phyloP scores from a whole-genome alignment of 2,797 vertebrate species.

The Selene dorsalis region DNA sequence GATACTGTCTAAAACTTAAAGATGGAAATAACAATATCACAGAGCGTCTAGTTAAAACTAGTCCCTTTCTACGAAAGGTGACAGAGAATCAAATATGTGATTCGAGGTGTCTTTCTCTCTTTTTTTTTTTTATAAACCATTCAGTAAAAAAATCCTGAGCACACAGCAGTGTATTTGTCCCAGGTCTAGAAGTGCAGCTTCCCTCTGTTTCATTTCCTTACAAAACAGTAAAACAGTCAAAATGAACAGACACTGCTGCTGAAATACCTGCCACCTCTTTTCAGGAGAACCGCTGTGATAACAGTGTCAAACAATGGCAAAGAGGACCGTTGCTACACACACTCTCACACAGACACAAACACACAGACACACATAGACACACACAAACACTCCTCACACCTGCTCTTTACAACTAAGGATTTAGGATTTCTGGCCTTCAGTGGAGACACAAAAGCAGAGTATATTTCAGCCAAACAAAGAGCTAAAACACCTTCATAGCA shows the following conservation, averaged over 20 bases:
- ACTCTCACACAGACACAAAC: background rate
- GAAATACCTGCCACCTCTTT: slow-evolving; percentile 10
- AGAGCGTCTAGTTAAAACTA: background rate
- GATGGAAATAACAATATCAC: background rate
- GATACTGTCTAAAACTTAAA: background rate
- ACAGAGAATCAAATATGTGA: background rate
- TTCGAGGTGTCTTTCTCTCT: background rate
- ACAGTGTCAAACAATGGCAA: slow-evolving; percentile 17
- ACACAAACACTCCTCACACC: slow-evolving; percentile 68
- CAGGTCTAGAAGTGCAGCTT: background rate
- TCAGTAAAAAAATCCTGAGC: background rate
- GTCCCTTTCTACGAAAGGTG: background rate
- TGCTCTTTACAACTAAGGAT: slow-evolving; percentile 70
- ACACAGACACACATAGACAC: too few species aligned
- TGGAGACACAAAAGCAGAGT: slow-evolving; percentile 64
- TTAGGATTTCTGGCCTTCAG: slow-evolving; percentile 66
- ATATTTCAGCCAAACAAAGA: slow-evolving; percentile 46
- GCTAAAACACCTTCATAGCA: slow-evolving; percentile 32
- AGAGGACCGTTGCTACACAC: background rate
- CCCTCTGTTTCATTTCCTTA: background rate
- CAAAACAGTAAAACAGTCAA: background rate
- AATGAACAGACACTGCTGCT: background rate
- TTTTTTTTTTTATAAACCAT: background rate
- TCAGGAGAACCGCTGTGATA: background rate
- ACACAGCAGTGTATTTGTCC: background rate